Conservation (phyloP, 2,888 invertebrate species). For the Watsonalla binaria region DNA sequence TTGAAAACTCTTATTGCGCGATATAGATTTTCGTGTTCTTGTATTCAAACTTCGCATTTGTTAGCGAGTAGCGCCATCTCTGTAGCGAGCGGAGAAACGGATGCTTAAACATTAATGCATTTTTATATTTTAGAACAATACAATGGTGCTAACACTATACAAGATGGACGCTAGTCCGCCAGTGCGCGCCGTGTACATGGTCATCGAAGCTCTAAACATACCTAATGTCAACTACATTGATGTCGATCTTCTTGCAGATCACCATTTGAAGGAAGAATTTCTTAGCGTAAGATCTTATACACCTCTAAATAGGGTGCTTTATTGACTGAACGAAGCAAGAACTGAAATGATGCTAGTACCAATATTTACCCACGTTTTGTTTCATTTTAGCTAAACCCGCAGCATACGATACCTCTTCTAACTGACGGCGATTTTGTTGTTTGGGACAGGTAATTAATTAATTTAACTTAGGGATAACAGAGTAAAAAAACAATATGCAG, state of each 20-base stretch:
- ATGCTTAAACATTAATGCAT: no score
- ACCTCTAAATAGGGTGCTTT: no score
- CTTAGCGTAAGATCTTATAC: conserved; percentile 14
- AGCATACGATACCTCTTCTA: conserved; percentile 74
- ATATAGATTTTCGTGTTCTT: no score
- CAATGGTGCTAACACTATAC: conserved; percentile 49
- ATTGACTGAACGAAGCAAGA: no score
- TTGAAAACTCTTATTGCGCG: no score
- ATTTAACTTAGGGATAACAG: background rate
- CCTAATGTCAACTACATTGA: conserved; percentile 34
- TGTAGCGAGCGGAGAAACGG: no score
- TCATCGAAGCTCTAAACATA: conserved; percentile 36
- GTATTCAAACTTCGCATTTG: no score
- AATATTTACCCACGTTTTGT: background rate
- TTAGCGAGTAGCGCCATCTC: no score
- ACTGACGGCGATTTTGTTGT: conserved; percentile 70
- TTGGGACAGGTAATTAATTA: conserved; percentile 55
- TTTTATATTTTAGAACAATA: conserved; percentile 1
- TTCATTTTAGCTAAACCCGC: conserved; percentile 62
- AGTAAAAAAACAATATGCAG: background rate
- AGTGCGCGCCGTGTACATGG: conserved; percentile 44
- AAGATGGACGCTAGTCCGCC: conserved; percentile 50
- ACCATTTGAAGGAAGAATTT: conserved; percentile 47
- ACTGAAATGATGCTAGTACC: no score
- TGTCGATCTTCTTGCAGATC: conserved; percentile 37